phyloP scores from a whole-genome alignment of 2,888 invertebrate species.

The Ichneumon xanthorius region DNA sequence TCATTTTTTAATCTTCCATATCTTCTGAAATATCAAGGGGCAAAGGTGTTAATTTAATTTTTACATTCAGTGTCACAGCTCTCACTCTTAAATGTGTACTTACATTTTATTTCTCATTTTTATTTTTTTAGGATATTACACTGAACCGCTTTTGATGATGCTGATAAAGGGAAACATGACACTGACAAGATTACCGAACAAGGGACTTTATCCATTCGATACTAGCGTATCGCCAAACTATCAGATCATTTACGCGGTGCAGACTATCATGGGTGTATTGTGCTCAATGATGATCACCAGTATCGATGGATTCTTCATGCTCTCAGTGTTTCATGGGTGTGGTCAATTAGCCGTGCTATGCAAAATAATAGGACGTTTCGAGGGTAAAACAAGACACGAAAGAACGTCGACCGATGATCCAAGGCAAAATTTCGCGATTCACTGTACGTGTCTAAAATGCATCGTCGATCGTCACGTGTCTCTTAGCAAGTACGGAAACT shows the following conservation, averaged over 20 bases:
- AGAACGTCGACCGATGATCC: not conserved
- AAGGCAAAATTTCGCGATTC: not conserved
- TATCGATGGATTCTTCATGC: conserved; percentile 50
- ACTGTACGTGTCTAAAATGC: conserved; percentile 59
- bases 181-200: conserved; percentile 43
- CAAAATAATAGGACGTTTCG: conserved; percentile 48
- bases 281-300: conserved; percentile 24
- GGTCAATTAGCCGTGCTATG: conserved; percentile 67
- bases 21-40: no score
- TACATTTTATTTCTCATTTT: not conserved
- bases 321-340: conserved; percentile 67
- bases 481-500: conserved; percentile 49
- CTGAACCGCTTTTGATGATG: conserved; percentile 9
- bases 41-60: no score
- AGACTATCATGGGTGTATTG: conserved; percentile 29
- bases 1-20: not conserved
- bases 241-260: conserved; percentile 62
- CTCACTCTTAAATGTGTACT: no score
- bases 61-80: no score
- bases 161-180: conserved; percentile 30
- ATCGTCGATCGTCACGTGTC: conserved; percentile 64
- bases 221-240: conserved; percentile 48
- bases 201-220: conserved; percentile 61
- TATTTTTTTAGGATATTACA: not conserved
- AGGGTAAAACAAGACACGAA: conserved; percentile 49